Evolutionary conservation across 2,113 vertebrate genomes (phyloP).

Genomic region (Laterallus jamaicensis): DNA sequence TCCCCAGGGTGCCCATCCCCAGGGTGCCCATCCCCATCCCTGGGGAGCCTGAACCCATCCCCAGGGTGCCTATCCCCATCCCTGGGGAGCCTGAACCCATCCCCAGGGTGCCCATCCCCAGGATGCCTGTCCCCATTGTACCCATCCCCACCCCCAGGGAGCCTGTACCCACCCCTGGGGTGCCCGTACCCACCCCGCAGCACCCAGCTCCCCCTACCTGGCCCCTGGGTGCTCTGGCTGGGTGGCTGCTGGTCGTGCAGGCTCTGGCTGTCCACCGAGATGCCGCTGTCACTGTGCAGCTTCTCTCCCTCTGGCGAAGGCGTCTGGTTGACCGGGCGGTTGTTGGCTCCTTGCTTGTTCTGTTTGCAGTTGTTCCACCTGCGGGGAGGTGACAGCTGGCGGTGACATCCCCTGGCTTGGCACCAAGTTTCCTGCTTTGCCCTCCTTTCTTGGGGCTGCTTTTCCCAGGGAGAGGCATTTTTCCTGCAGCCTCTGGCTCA

Average conservation of each 20-base stretch:
- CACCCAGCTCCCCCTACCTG: slow-evolving; percentile 46
- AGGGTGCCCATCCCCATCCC: not conserved
- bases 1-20: rapidly evolving
- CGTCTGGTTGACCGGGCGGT: slow-evolving; percentile 90
- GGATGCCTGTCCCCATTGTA: too few relatives aligned
- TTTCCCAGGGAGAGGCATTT: rapidly evolving
- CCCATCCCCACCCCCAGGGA: not conserved
- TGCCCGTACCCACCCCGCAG: not conserved
- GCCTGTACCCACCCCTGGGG: rapidly evolving
- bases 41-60: not conserved
- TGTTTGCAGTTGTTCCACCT: slow-evolving; percentile 99
- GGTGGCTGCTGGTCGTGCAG: slow-evolving; percentile 89
- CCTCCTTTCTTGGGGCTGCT: not conserved
- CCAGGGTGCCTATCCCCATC: rapidly evolving
- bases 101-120: rapidly evolving
- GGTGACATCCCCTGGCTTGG: rapidly evolving
- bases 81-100: too few relatives aligned
- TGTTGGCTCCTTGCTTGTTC: slow-evolving; percentile 95
- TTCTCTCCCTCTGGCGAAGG: slow-evolving; percentile 96
- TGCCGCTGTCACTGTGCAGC: slow-evolving; percentile 97
- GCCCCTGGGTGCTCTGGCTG: slow-evolving; percentile 77
- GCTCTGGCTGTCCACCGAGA: slow-evolving; percentile 98
- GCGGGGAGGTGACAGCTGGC: not conserved
- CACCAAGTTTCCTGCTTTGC: not conserved
- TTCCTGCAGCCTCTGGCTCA: not conserved